Evolutionary conservation across 2,888 invertebrate species (phyloP), one percentile per base, ranked within the genome.

Genomic region (Rhimphoctona megacephalus): DNA sequence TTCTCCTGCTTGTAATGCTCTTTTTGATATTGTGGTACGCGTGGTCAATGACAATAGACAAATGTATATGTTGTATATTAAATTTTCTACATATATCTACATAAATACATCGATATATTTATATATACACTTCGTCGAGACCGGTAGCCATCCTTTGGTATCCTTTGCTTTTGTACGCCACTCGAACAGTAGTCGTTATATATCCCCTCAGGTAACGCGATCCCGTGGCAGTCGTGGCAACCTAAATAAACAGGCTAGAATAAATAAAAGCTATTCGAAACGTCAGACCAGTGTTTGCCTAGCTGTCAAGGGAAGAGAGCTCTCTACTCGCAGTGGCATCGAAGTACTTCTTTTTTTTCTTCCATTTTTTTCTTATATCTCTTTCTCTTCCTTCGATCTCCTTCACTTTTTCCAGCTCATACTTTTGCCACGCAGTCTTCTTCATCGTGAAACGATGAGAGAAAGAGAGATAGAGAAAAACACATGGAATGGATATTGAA

Each of bases 231-330:
- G 81, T 84, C 74, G 84, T 86, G 90, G 91, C 92, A 92, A 93
- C 93, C 93, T 93, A 94, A 93, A 93, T 93, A 93, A 93, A 94
- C 93, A 92, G 89, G 90, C 90, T 91, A 93, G 92, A 93, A 93
- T 93, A 93, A 93, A 93, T 93, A 93, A 93, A 92, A 93, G 93
- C 91, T 90, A 91, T 93, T 93, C 91, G 92, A 93, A 91, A 92
- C 91, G 92, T 92, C 93, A 92, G 92, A 90, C 89, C 87, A 86
- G 90, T 93, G 92, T 93, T 94, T 94, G 92, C 91, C 92, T 93
- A 92, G 93, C 93, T 93, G 93, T 93, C 93, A 92, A 84, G 90
- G 88, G 88, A 88, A 89, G 89, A 88, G 88, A 84, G 61, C 67
- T 69, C 67, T n/a, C n/a, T n/a, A n/a, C n/a, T 46, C 67, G 74